Base-by-base conservation (phyloP, 1,140 invertebrate genomes). In the Tachypleus tridentatus region DNA sequence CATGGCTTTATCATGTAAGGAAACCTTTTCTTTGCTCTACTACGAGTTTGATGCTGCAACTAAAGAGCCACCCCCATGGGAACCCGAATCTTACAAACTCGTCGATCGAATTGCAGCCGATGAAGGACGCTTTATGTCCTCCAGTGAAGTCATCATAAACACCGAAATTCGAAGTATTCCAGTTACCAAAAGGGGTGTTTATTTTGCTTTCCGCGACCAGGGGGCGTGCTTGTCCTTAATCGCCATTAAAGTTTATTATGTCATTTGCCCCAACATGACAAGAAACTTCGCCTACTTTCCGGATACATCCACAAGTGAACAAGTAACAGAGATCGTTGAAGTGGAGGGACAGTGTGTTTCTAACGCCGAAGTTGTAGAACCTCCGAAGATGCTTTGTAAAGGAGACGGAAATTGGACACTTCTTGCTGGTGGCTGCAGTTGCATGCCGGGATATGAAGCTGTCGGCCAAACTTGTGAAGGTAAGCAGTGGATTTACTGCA, bases 181-280 rank as follows among this genome's bases (percentile, higher is more conserved):
- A 4, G 88, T 97, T 11, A 92, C 88, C 64, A 95, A 95, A 75
- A 91, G 91, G 74, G 94, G 94, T 54, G 90, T 98, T 3, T 98
- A 97, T 74, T 97, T 98, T 77, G 94, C 95, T 10, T 97, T 98
- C 75, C 84, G 93, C 72, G 96, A 98, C 78, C 91, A 96, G 77
- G 95, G 82, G 11, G 93, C 94, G 9, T 98, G 96, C 76, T 93
- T 97, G 66, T 96, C 93, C 9, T 83, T 98, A 4, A 81, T 98
- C 49, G 91, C 93, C 3, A 90, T 98, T 52, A 93, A 94, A 79
- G 88, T 97, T 2, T 97, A 93, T 77, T 97, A 97, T 75, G 91
- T 96, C 65, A 93, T 88, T 11, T 98, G 95, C 79, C 93, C 93
- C 6, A 89, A 92, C 74, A 84, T 92, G 0, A 93, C 91, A 6